Base-by-base conservation (phyloP, 1,140 invertebrate species). In the Trachelipus rathkii region DNA sequence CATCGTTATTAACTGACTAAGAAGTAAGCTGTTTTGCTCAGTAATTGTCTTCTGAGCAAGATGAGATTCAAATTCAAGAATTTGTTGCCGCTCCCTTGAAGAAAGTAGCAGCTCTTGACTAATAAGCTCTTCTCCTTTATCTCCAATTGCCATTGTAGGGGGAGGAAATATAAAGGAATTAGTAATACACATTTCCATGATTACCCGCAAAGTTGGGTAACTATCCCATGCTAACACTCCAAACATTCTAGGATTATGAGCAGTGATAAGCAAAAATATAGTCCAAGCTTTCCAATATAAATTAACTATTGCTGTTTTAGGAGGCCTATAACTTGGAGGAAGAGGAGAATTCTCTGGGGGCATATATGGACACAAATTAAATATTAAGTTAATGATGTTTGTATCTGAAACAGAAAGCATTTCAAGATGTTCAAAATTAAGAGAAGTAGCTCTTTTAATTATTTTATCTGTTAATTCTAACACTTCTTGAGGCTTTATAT, bases 161-260 rank as follows among this genome's bases (percentile, higher is more conserved):
- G 88, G 87, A 19, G 92, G 92, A 83, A 92, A 94, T 15, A 88
- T 87, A 83, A 92, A 93, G 88, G 79, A 46, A 84, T 94, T 96
- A 9, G 96, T 98, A 82, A 99, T 98, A 82, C 95, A 96, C 92
- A 96, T 96, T 88, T 99, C 95, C 89, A 98, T 97, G 66, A 98
- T 87, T 77, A 91, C 91, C 81, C 93, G 89, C 71, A 98, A 87
- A 70, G 93, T 97, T n/a, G 95, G 94, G 87, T 97, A 98, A 78
- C 91, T 91, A 82, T 92, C 90, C 91, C 95, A 97, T 33, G 91
- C 94, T 70, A 91, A 86, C 78, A 89, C 89, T 2, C 96, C 96
- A 86, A 97, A 95, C 15, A 89, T 90, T 0, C 88, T 86, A 0
- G 96, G 95, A 89, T 98, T 98, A 84, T 97, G 95, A 10, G 95